Evolutionary conservation across 2,797 vertebrate species (phyloP).

Genomic region (Pogonophryne albipinna): DNA sequence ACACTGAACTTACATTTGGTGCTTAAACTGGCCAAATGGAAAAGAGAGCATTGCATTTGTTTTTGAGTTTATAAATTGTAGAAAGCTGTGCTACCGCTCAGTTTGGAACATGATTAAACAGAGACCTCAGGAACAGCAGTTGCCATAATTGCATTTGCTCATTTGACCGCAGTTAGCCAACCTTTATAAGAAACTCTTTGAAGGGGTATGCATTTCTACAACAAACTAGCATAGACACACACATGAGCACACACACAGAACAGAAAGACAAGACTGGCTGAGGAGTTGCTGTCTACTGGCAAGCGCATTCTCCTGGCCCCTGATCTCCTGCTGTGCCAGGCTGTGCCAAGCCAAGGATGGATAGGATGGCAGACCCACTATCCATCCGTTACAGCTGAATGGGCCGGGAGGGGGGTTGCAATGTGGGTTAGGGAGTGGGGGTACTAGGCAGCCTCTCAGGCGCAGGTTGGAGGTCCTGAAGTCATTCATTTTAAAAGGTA

Average conservation of each 20-base stretch:
- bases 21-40: neutral
- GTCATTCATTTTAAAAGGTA: conserved; percentile 80
- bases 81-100: neutral
- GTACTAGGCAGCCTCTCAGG: conserved; percentile 48
- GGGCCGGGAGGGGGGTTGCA: conserved; percentile 17
- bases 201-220: conserved; percentile 1
- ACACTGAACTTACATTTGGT: neutral
- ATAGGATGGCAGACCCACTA: conserved; percentile 53
- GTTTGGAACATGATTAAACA: neutral
- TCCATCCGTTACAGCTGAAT: conserved; percentile 65
- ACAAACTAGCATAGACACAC: neutral
- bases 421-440: neutral
- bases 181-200: neutral
- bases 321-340: conserved; percentile 36
- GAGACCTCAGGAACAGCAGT: neutral
- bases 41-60: neutral
- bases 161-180: neutral
- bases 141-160: neutral
- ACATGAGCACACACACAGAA: neutral
- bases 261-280: conserved; percentile 2
- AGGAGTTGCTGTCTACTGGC: conserved; percentile 21
- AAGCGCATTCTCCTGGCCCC: conserved; percentile 34
- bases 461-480: conserved; percentile 71
- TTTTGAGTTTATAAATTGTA: neutral
- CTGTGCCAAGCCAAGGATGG: conserved; percentile 61